Base-by-base conservation (phyloP, 2,888 invertebrate species). In the Kuschelorhynchus macadamiae region DNA sequence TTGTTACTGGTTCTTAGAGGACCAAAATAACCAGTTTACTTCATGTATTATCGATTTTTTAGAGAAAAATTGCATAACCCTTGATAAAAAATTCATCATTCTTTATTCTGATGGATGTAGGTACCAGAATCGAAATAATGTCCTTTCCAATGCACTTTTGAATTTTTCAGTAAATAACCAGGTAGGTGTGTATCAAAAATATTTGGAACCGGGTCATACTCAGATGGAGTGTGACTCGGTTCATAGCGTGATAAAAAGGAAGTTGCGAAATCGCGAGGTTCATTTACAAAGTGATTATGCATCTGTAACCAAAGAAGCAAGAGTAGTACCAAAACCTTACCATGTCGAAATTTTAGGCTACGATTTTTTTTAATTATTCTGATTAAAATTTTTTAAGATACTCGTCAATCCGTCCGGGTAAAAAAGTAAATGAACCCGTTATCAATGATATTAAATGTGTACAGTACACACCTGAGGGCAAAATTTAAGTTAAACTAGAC, bases 201-300 rank as follows among this genome's bases (percentile, higher is more conserved):
- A 59, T 52, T 57, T 68, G 33, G 59, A 68, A 59, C 64, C 57
- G 59, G 68, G 64, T 64, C 64, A 68, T 52, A 68, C 68, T 32
- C 63, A 68, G 44, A 63, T 68, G 57, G 63, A 64, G 52, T 68
- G 64, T n/a, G n/a, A n/a, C n/a, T n/a, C n/a, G n/a, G n/a, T n/a
- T n/a, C n/a, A n/a, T n/a, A n/a, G n/a, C n/a, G n/a, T 14, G 8
- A 42, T 42, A 14, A 16, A 42, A 14, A 9, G 42, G 8, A 42
- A 16, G 3, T 8, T 42, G 8, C 12, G 42, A 2, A 1, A 42
- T 42, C n/a, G 14, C 12, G 42, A 42, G 8, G 16, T 42, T 3
- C 42, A 42, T n/a, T n/a, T n/a, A n/a, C n/a, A n/a, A n/a, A n/a
- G n/a, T n/a, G n/a, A n/a, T n/a, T n/a, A n/a, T n/a, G n/a, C n/a